Conservation (phyloP, 2,113 vertebrate genomes). For the Glaucomys volans region DNA sequence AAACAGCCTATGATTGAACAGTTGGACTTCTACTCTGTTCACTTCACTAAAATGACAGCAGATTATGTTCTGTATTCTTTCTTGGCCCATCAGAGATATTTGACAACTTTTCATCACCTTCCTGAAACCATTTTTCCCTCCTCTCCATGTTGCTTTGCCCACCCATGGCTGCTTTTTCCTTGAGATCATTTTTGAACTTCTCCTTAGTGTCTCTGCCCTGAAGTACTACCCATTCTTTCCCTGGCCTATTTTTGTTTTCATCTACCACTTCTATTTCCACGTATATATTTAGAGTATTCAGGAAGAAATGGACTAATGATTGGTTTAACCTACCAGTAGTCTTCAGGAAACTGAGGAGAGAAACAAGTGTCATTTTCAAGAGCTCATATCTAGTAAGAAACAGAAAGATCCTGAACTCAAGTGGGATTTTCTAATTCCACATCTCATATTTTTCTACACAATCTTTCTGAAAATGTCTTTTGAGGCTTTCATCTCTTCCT, state of each 20-base stretch:
- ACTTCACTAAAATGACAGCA: neutral
- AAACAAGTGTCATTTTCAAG: neutral
- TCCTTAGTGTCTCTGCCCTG: neutral
- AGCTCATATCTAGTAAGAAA: neutral
- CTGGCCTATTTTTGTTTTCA: neutral
- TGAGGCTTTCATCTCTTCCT: neutral
- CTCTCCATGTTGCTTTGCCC: accelerated
- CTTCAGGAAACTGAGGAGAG: neutral
- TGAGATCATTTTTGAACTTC: neutral
- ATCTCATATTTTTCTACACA: neutral
- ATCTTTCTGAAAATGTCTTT: neutral
- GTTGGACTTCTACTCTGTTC: neutral
- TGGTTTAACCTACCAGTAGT: neutral
- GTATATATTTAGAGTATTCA: neutral
- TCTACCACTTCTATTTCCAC: neutral
- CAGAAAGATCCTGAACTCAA: neutral
- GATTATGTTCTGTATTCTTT: neutral
- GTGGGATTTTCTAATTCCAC: neutral
- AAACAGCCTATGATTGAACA: neutral
- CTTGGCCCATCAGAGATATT: neutral
- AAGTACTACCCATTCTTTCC: neutral
- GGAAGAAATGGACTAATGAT: neutral
- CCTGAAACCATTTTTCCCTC: neutral
- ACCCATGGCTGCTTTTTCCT: neutral
- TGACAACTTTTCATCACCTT: neutral